Base-by-base conservation (phyloP, 2,113 vertebrate species). In the Rhadina sibilatrix region DNA sequence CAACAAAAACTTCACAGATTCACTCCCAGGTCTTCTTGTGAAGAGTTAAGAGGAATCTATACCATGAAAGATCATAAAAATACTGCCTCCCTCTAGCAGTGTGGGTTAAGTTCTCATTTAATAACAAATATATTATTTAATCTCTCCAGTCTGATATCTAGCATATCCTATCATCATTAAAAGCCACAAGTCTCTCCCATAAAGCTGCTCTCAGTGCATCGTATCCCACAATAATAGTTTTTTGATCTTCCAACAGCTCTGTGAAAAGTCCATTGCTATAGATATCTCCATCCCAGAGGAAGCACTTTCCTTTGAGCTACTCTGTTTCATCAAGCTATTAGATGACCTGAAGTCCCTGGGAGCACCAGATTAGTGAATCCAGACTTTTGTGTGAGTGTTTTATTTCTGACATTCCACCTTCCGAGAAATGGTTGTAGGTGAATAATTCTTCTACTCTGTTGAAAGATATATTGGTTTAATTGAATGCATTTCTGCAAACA, bases 311-410 rank as follows among this genome's bases (percentile, higher is more conserved):
- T 94, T 90, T 72, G 52, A 85, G 66, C 64, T 74, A 37, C 85
- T 84, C 46, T 80, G 85, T 89, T 92, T 94, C 83, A 92, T 88
- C 86, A 96, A 83, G 38, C 71, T 91, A 92, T 93, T 85, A 95
- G 94, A 75, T 75, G 81, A 94, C 81, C 89, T 69, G 60, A 95
- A 87, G 87, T 79, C 92, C 56, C 89, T 66, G 10, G 49, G 77
- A 96, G 74, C 31, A 82, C 30, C 56, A 85, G 81, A 87, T 93
- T 89, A 84, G 85, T 38, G 59, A 89, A 92, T 89, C 42, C 52
- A 63, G 80, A 91, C 52, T 90, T 92, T 66, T 66, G 16, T 9
- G 4, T 3, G 12, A 83, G 61, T 25, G 20, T 90, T 94, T 94
- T 78, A 87, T 72, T 87, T 60, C 74, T 83, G 69, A 84, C 4